Evolutionary conservation across 2,113 vertebrate genomes (phyloP), one percentile per base, ranked within the genome.

Genomic region (Micronisus gabar): DNA sequence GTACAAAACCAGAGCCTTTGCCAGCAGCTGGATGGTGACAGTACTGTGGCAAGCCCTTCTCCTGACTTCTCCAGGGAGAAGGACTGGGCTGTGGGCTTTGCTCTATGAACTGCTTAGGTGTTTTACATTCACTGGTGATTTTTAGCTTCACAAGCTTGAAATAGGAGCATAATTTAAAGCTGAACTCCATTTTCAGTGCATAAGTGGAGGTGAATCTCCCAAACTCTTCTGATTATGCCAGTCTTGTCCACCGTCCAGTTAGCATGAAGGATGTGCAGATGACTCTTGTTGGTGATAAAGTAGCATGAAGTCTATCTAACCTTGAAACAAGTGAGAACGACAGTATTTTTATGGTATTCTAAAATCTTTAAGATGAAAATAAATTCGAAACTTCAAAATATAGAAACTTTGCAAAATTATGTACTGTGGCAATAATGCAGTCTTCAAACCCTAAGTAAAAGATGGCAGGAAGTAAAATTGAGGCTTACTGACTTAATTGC

Each of bases 11-110:
- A 50, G 58, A 84, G 23, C 22, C 11, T 50, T 88, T 71, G 10
- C 15, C 36, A 76, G 53, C 5, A 65, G 10, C 29, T 78, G 67
- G 26, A 36, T 65, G 11, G 13, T 45, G 23, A 84, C 79, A 72
- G 2, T 4, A 34, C 13, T 20, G 13, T 29, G 1, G 1, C 0
- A 0, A 67, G 9, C 25, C 19, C 21, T 76, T 79, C 22, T 11
- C 29, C 6, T n/a, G 10, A 47, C 12, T 75, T 82, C 59, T 88
- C 6, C 5, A 27, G 10, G 11, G 32, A 41, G 41, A 56, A 34
- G 5, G 12, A 71, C 9, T 63, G 38, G 11, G 6, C 14, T 62
- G 26, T 53, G 50, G 9, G 9, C 15, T 88, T 26, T 66, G 9
- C 22, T 86, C 15, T 72, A 36, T 13, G 27, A 79, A 71, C 34